Evolutionary conservation across 2,113 vertebrate genomes (phyloP), one percentile per base, ranked within the genome.

Genomic region (Zapus hudsonius): DNA sequence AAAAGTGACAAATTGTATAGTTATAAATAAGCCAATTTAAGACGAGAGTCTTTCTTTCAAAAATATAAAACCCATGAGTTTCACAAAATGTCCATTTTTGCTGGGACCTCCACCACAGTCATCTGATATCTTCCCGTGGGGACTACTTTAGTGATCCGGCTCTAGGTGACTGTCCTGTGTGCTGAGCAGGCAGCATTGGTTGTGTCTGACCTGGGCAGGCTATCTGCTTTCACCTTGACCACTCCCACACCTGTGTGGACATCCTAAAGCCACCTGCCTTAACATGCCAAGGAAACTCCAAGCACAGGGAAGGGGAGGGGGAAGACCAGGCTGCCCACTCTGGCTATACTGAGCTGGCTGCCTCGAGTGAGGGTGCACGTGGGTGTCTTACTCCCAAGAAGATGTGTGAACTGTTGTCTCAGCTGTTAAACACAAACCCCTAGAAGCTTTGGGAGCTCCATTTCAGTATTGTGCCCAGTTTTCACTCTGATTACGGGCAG

Each of bases 331-430:
- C 36, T 17, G 33, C 12, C 15, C 8, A 36, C 4, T 1, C 29
- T 22, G 64, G 64, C 1, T 13, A 7, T 29, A 38, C 16, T 4
- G 19, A 67, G 20, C 31, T 67, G 23, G 1, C 1, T 36, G 47
- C 42, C 20, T 52, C 7, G 0, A 22, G 31, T 0, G 23, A 74
- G 67, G n/a, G 33, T 15, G 25, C 3, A 4, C n/a, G n/a, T n/a
- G n/a, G n/a, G n/a, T 2, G 40, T 85, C 57, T 25, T 66, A 40
- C 25, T 57, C 52, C 75, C 38, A 22, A 63, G 57, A 81, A n/a
- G n/a, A n/a, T n/a, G n/a, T n/a, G n/a, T n/a, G n/a, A n/a, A n/a
- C n/a, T n/a, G n/a, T n/a, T n/a, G n/a, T n/a, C n/a, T n/a, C n/a
- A n/a, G n/a, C n/a, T n/a, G n/a, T n/a, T n/a, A n/a, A 22, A 64